phyloP scores from a whole-genome alignment of 1,140 invertebrate species.

The Linepithema humile region DNA sequence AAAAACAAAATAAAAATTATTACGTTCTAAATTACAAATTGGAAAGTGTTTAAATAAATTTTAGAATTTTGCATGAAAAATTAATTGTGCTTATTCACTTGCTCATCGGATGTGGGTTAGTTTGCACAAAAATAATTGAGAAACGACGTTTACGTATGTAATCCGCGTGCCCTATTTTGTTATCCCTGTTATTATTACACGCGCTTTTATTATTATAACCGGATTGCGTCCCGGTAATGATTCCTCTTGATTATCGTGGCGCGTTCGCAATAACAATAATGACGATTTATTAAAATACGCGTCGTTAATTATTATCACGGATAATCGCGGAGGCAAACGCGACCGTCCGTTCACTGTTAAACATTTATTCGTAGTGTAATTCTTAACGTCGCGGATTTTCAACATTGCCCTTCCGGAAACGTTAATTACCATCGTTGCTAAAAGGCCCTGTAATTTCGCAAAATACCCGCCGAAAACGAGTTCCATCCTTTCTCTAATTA shows the following conservation, averaged over 20 bases:
- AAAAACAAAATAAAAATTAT: neutral
- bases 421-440: slow-evolving; percentile 23
- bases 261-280: slow-evolving; percentile 42
- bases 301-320: slow-evolving; percentile 53
- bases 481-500: neutral
- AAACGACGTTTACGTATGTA: neutral
- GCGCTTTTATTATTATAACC: slow-evolving; percentile 55
- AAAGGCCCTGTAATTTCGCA: slow-evolving; percentile 17
- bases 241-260: slow-evolving; percentile 42
- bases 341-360: slow-evolving; percentile 23
- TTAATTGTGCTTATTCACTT: neutral
- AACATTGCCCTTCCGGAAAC: slow-evolving; percentile 11
- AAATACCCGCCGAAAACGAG: slow-evolving; percentile 5
- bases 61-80: neutral
- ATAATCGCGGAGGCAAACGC: slow-evolving; percentile 50
- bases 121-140: slow-evolving; percentile 20
- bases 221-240: slow-evolving; percentile 42
- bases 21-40: neutral
- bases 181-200: slow-evolving; percentile 27
- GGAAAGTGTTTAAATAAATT: neutral
- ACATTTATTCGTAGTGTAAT: slow-evolving; percentile 43
- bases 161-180: slow-evolving; percentile 33
- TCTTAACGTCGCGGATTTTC: slow-evolving; percentile 48
- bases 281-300: slow-evolving; percentile 56
- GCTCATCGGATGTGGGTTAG: neutral